Conservation (phyloP, 2,113 vertebrate genomes). For the Crotophaga sulcirostris region DNA sequence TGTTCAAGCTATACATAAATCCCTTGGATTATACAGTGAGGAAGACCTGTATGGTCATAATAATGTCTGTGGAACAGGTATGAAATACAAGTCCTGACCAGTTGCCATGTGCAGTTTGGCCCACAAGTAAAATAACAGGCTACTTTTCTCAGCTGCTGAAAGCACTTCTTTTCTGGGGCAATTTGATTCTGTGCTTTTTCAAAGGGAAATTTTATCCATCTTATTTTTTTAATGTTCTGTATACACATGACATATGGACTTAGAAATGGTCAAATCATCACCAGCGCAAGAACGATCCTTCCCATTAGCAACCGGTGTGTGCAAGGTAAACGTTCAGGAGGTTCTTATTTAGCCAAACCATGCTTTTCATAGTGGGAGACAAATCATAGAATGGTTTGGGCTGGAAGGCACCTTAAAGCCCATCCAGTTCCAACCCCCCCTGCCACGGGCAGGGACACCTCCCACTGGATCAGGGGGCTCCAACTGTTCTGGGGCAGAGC, state of each 20-base stretch:
- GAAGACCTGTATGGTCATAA: neutral
- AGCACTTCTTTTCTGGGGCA: neutral
- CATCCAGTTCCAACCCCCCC: too few relatives aligned
- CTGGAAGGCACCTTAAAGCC: too few relatives aligned
- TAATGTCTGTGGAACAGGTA: neutral
- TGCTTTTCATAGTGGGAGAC: neutral
- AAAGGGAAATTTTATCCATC: neutral
- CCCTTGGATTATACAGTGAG: accelerated
- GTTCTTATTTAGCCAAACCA: neutral
- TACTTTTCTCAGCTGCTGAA: constrained; percentile 18
- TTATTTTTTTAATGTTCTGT: neutral
- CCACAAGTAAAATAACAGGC: neutral
- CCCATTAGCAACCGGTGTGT: accelerated
- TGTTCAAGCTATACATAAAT: neutral
- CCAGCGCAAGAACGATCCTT: neutral
- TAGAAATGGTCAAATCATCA: neutral
- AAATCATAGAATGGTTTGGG: too few relatives aligned
- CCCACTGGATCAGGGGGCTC: too few relatives aligned
- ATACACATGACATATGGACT: neutral
- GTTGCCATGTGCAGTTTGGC: neutral
- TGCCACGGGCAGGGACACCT: too few relatives aligned
- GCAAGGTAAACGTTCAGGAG: neutral
- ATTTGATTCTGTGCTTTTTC: neutral
- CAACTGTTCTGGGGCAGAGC: neutral
- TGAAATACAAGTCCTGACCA: neutral